Evolutionary conservation across 2,888 invertebrate genomes (phyloP).

Genomic region (Mantis religiosa): DNA sequence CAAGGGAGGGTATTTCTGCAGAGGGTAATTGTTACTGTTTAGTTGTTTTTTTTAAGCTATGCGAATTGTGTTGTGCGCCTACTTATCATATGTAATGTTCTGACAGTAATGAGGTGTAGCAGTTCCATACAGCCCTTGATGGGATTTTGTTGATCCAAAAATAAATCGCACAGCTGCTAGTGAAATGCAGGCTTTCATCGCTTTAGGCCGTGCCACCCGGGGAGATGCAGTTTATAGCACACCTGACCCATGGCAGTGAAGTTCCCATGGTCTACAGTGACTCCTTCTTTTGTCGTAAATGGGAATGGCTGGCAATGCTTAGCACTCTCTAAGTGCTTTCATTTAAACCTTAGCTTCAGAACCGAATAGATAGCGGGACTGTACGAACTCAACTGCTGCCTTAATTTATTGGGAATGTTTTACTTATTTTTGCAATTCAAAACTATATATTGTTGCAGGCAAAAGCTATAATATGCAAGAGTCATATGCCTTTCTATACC

Average conservation of each 20-base stretch:
- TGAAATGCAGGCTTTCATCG: not conserved
- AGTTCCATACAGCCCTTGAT: not conserved
- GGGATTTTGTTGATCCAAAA: not conserved
- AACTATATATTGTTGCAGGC: no score
- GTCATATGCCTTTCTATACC: no score
- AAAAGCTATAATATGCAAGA: no score
- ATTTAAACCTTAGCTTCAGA: no score
- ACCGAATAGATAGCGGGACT: no score
- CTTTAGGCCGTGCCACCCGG: not conserved
- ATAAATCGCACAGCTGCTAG: not conserved
- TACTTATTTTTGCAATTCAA: no score
- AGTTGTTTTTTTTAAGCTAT: no score
- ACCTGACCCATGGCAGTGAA: not conserved
- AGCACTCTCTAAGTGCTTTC: not conserved
- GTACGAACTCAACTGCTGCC: no score
- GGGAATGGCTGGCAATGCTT: not conserved
- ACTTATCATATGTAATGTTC: not conserved
- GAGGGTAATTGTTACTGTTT: no score
- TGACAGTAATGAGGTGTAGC: not conserved
- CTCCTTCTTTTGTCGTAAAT: not conserved
- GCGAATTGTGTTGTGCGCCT: no score
- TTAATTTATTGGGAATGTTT: no score
- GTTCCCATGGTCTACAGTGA: not conserved
- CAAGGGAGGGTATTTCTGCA: no score
- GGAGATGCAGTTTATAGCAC: not conserved